These are phyloP conservation scores for Chalcosyrphus nemorum DNA, from an alignment of 2,888 invertebrate species.

Conservation along the genomic window DNA sequence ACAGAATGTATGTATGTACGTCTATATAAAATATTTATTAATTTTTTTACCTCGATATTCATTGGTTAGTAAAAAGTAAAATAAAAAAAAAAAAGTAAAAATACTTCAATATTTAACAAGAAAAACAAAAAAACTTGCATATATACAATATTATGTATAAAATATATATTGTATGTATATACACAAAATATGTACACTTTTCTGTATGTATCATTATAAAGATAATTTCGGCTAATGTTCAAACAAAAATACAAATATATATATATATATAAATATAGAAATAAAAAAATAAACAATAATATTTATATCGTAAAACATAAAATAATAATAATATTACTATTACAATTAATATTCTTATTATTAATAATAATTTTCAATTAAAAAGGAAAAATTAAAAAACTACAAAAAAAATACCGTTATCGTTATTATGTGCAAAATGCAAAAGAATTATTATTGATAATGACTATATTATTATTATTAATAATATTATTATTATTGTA, in stretches of 20 bases:
- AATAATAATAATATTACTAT: slow-evolving; percentile 75
- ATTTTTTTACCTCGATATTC: slow-evolving; percentile 73
- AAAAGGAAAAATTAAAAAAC: slow-evolving; percentile 19
- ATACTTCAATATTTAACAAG: slow-evolving; percentile 71
- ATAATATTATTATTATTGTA: slow-evolving; percentile 70
- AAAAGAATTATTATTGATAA: slow-evolving; percentile 70
- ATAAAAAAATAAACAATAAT: slow-evolving; percentile 75
- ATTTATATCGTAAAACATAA: slow-evolving; percentile 76
- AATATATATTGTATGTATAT: slow-evolving; percentile 75
- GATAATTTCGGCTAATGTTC: slow-evolving; percentile 73
- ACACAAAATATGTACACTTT: slow-evolving; percentile 77
- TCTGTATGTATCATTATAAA: slow-evolving; percentile 72
- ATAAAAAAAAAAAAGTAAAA: slow-evolving; percentile 44
- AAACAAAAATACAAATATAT: slow-evolving; percentile 76
- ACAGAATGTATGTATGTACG: slow-evolving; percentile 58
- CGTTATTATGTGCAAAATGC: slow-evolving; percentile 59
- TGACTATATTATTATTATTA: slow-evolving; percentile 61
- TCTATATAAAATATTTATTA: slow-evolving; percentile 66
- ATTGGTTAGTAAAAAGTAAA: slow-evolving; percentile 67
- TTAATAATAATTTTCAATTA: slow-evolving; percentile 69
- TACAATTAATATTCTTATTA: slow-evolving; percentile 72
- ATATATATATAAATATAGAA: slow-evolving; percentile 65
- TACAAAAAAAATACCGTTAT: slow-evolving; percentile 54
- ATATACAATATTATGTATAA: slow-evolving; percentile 67
- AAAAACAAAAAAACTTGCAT: slow-evolving; percentile 52